Conservation (phyloP, 2,797 vertebrate species). For the Arrhamphus sclerolepis region DNA sequence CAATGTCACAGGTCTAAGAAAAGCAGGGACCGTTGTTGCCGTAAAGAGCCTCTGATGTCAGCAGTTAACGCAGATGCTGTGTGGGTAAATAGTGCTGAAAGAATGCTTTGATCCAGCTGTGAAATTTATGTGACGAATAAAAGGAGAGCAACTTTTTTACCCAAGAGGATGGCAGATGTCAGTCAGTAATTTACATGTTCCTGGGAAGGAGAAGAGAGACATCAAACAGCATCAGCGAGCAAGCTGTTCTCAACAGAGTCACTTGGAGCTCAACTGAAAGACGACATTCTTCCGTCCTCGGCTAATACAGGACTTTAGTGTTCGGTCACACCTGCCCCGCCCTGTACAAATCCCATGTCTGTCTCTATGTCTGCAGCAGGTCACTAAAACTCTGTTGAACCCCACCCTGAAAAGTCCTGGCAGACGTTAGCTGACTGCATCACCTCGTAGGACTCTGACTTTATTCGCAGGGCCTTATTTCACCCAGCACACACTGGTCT, state of each 20-base stretch:
- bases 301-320: constrained; percentile 63
- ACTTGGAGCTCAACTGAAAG: constrained; percentile 59
- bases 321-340: constrained; percentile 66
- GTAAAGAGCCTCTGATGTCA: constrained; percentile 46
- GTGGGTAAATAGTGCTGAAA: constrained; percentile 31
- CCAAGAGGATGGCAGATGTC: not conserved
- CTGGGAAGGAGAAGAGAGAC: constrained; percentile 7
- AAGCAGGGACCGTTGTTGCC: constrained; percentile 23
- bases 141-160: not conserved
- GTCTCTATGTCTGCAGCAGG: constrained; percentile 50
- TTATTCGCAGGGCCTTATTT: constrained; percentile 24
- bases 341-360: constrained; percentile 54
- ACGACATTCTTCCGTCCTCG: constrained; percentile 58
- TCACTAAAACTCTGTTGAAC: constrained; percentile 56
- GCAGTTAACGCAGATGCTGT: constrained; percentile 33
- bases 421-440: constrained; percentile 20
- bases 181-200: constrained; percentile 21
- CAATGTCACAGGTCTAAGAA: constrained; percentile 42
- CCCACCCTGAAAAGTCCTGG: constrained; percentile 27
- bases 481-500: not conserved
- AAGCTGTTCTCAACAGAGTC: constrained; percentile 28
- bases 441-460: constrained; percentile 22
- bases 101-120: constrained; percentile 47
- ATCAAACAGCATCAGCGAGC: constrained; percentile 19
- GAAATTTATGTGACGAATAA: not conserved